Percentiles rank a stretch among this genome's conserved stretches.
Conservation (phyloP, 2,888 invertebrate species). For the Stenichneumon culpator region DNA sequence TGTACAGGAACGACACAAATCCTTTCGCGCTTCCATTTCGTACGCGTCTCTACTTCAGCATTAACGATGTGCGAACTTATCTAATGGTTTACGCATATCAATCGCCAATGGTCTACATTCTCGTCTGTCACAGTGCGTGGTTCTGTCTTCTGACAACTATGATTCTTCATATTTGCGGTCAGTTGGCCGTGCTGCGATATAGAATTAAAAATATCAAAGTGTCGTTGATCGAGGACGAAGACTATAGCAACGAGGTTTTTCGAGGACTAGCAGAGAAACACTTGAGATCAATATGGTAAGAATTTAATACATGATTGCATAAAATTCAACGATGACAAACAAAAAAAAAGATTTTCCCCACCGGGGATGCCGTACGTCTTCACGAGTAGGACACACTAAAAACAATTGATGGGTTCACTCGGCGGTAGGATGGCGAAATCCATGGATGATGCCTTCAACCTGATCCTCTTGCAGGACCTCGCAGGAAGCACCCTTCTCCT, state of each 20-base stretch:
- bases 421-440: slow-evolving; percentile 71
- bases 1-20: slow-evolving; percentile 62
- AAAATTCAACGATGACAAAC: too few relatives aligned
- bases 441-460: slow-evolving; percentile 71
- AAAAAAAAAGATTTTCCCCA: background rate
- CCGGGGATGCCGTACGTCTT: background rate
- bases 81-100: slow-evolving; percentile 69
- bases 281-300: slow-evolving; percentile 68
- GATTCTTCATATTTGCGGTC: slow-evolving; percentile 70
- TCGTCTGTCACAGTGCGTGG: slow-evolving; percentile 69
- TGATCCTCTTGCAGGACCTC: slow-evolving; percentile 73
- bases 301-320: background rate
- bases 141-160: slow-evolving; percentile 70
- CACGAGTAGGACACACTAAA: background rate
- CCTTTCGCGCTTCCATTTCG: slow-evolving; percentile 69
- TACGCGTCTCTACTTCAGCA: slow-evolving; percentile 65
- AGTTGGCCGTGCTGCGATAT: slow-evolving; percentile 68
- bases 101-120: slow-evolving; percentile 68
- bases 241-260: slow-evolving; percentile 58
- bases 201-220: slow-evolving; percentile 63
- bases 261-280: slow-evolving; percentile 63
- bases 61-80: slow-evolving; percentile 64
- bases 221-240: slow-evolving; percentile 25
- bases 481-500: slow-evolving; percentile 71
- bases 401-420: background rate